Percentiles rank a stretch among this genome's conserved stretches.
phyloP scores from a whole-genome alignment of 2,888 invertebrate species.

The Drosophila phalerata region DNA sequence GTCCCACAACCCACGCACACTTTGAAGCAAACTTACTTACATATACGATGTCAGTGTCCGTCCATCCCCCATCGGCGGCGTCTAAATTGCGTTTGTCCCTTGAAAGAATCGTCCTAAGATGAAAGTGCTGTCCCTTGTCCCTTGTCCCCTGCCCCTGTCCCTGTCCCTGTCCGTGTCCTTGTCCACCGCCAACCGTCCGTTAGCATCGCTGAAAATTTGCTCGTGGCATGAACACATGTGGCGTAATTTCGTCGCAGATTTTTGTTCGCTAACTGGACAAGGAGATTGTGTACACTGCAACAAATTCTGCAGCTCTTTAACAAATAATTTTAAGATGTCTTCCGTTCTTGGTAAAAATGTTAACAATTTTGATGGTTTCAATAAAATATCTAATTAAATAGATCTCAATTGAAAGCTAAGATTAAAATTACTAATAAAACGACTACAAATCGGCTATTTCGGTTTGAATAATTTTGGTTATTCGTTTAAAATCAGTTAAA shows the following conservation, averaged over 20 bases:
- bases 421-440: too few relatives aligned
- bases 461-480: too few relatives aligned
- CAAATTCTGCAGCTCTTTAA: background rate
- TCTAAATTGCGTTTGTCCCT: conserved; percentile 81
- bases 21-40: conserved; percentile 64
- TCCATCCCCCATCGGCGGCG: conserved; percentile 60
- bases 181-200: conserved; percentile 69
- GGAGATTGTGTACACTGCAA: conserved; percentile 71
- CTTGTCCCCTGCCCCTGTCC: conserved; percentile 56
- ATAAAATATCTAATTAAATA: too few relatives aligned
- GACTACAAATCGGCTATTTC: too few relatives aligned
- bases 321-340: conserved; percentile 1
- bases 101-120: conserved; percentile 80
- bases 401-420: too few relatives aligned
- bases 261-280: conserved; percentile 81
- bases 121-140: conserved; percentile 80
- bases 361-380: too few relatives aligned
- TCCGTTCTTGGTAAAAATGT: too few relatives aligned
- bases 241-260: conserved; percentile 83
- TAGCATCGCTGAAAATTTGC: conserved; percentile 81
- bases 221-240: conserved; percentile 83
- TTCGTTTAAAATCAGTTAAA: too few relatives aligned
- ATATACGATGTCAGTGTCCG: conserved; percentile 75
- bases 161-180: conserved; percentile 45
- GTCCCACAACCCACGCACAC: conserved; percentile 68